Conservation (phyloP, 1,140 invertebrate genomes). For the Saxidomus purpurata region DNA sequence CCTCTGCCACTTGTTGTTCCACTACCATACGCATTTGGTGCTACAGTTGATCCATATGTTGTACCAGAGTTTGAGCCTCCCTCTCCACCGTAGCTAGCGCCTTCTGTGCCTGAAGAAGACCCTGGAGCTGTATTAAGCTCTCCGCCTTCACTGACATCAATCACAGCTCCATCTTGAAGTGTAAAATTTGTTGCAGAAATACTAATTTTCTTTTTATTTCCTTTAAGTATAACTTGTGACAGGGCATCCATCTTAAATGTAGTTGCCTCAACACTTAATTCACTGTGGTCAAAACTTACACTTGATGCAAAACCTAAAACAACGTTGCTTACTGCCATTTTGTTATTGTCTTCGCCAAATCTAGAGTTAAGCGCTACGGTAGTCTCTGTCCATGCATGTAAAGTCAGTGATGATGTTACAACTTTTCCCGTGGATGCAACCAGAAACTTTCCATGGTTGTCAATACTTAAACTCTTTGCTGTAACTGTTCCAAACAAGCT, state of each 20-base stretch:
- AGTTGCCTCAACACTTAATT: slow-evolving; percentile 59
- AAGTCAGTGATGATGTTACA: slow-evolving; percentile 33
- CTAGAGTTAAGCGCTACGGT: slow-evolving; percentile 44
- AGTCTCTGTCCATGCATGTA: slow-evolving; percentile 36
- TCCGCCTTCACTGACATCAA: slow-evolving; percentile 69
- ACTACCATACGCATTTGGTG: slow-evolving; percentile 72
- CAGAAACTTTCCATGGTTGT: slow-evolving; percentile 65
- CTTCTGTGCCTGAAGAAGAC: slow-evolving; percentile 53
- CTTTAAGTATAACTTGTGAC: slow-evolving; percentile 60
- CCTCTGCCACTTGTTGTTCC: slow-evolving; percentile 70
- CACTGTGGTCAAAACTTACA: slow-evolving; percentile 65
- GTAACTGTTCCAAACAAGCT: slow-evolving; percentile 62
- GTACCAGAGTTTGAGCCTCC: slow-evolving; percentile 59
- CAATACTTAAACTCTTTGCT: slow-evolving; percentile 59
- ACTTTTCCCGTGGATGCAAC: slow-evolving; percentile 60
- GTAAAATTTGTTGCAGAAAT: slow-evolving; percentile 66
- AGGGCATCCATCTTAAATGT: slow-evolving; percentile 70
- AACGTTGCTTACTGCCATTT: slow-evolving; percentile 44
- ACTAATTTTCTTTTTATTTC: slow-evolving; percentile 55
- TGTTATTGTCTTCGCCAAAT: slow-evolving; percentile 42
- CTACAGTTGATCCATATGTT: slow-evolving; percentile 71
- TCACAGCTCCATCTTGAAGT: slow-evolving; percentile 72
- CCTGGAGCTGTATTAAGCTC: slow-evolving; percentile 44
- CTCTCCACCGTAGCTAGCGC: slow-evolving; percentile 77
- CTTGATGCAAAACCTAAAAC: slow-evolving; percentile 69